These are phyloP conservation scores for Glaucopsyche alexis DNA, from an alignment of 2,888 invertebrate species.

Conservation along the genomic window DNA sequence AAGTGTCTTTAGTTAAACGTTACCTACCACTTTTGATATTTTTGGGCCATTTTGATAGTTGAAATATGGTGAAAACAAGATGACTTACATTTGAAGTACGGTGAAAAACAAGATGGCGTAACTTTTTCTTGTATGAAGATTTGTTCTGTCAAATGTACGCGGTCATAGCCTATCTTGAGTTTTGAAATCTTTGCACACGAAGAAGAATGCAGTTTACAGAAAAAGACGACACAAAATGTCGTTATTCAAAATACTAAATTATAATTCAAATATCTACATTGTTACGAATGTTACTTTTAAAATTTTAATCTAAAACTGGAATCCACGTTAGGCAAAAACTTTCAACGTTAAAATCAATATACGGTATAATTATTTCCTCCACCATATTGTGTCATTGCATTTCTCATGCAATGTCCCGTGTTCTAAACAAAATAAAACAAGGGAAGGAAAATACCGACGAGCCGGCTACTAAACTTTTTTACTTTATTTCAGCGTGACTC, in stretches of 20 bases:
- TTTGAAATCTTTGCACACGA: too few species aligned
- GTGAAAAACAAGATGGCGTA: too few species aligned
- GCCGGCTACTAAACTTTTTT: constrained; percentile 78
- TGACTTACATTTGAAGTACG: too few species aligned
- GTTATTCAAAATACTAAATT: not conserved
- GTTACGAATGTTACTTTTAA: not conserved
- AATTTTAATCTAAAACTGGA: not conserved
- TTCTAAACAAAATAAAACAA: constrained; percentile 74
- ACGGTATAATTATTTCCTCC: constrained; percentile 56
- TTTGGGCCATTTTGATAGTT: too few species aligned
- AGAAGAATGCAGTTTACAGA: too few species aligned
- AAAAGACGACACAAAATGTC: too few species aligned
- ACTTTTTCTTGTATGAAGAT: too few species aligned
- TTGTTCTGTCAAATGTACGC: too few species aligned
- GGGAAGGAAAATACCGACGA: constrained; percentile 76
- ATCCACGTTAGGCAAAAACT: not conserved
- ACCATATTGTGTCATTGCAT: constrained; percentile 77
- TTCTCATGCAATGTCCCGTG: constrained; percentile 78
- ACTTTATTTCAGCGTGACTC: constrained; percentile 66
- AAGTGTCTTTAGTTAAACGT: too few species aligned
- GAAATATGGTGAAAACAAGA: too few species aligned
- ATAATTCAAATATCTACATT: not conserved
- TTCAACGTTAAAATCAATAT: constrained; percentile 33
- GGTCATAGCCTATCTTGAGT: too few species aligned
- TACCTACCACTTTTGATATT: too few species aligned